These are phyloP conservation scores for Onychorhynchus coronatus DNA, from an alignment of 2,113 vertebrate species.

Conservation along the genomic window DNA sequence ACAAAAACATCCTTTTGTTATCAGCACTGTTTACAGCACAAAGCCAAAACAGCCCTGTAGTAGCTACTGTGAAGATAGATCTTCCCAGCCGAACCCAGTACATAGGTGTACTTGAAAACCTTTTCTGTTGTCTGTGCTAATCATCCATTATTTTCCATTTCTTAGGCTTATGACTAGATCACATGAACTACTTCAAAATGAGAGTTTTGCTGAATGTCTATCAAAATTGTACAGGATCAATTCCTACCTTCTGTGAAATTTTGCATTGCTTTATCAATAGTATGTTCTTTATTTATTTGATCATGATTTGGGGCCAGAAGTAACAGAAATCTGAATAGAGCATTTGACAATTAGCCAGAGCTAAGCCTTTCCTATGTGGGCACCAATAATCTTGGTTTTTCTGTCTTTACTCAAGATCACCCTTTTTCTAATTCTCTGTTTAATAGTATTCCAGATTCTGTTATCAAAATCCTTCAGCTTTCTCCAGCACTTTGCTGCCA, in stretches of 20 bases:
- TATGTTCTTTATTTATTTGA: background rate
- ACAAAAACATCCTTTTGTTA: background rate
- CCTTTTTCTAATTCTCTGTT: slow-evolving; percentile 48
- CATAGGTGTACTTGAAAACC: background rate
- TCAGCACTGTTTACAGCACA: background rate
- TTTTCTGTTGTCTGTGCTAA: background rate
- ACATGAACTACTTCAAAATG: background rate
- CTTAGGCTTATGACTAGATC: background rate
- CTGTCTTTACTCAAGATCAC: slow-evolving; percentile 39
- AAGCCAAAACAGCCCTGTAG: background rate
- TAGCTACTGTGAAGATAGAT: background rate
- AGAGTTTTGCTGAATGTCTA: background rate
- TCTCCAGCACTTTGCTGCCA: slow-evolving; percentile 29
- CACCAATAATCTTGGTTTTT: slow-evolving; percentile 49
- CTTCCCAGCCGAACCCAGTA: background rate
- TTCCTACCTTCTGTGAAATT: background rate
- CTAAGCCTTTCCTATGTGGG: slow-evolving; percentile 28
- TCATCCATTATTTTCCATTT: background rate
- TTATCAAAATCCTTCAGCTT: slow-evolving; percentile 60
- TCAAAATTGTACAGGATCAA: background rate
- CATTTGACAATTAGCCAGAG: slow-evolving; percentile 48
- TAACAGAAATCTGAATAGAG: background rate
- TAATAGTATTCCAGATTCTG: slow-evolving; percentile 63
- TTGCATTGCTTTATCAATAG: background rate
- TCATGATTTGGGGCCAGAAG: background rate